phyloP scores from a whole-genome alignment of 1,140 invertebrate species.

The Phenacoccus solenopsis region DNA sequence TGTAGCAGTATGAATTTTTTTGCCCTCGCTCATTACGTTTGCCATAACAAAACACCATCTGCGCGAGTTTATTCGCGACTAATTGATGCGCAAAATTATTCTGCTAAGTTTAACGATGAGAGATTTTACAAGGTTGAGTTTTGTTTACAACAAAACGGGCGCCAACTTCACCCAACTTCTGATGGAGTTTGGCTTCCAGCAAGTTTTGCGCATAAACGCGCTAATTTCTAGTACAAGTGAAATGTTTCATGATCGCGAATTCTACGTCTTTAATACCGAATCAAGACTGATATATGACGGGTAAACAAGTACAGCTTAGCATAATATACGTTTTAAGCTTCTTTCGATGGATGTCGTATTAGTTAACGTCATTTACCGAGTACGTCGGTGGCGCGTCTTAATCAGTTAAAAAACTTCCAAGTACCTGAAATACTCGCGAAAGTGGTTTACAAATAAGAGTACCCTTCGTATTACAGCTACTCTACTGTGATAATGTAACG shows the following conservation, averaged over 20 bases:
- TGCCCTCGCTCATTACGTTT: no score
- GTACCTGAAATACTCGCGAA: no score
- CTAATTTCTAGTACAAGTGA: background rate
- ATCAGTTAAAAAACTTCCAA: background rate
- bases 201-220: background rate
- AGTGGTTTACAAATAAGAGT: no score
- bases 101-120: background rate
- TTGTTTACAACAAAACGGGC: background rate
- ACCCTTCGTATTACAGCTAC: no score
- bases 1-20: no score
- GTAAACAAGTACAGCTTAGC: background rate
- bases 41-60: no score
- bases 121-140: background rate
- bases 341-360: background rate
- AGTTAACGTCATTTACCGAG: no score
- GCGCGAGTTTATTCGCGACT: background rate
- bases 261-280: background rate
- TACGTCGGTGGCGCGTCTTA: background rate
- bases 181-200: background rate
- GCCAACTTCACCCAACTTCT: background rate
- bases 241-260: background rate
- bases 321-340: background rate
- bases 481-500: no score
- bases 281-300: background rate
- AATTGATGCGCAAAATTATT: slow-evolving; percentile 3